Evolutionary conservation across 2,888 invertebrate species (phyloP), one percentile per base, ranked within the genome.

Genomic region (Pherbina coryleti): DNA sequence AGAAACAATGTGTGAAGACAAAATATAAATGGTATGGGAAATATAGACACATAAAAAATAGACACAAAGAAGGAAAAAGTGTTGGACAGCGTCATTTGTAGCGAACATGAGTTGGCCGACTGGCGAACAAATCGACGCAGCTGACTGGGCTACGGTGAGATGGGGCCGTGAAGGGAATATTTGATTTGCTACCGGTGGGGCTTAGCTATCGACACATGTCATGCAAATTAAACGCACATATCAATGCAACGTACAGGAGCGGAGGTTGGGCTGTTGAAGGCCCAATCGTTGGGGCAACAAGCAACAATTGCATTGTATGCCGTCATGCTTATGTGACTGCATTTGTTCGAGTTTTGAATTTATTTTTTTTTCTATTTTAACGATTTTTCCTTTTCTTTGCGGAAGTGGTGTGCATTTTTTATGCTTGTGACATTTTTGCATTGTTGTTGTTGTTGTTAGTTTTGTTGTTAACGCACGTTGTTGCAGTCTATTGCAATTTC

Each of bases 161-260:
- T 64, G 74, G 34, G 55, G n/a, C 28, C n/a, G 51, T 69, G 49
- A 71, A 57, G 55, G 37, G 31, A 55, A 67, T 51, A 57, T 66
- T 60, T 69, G 17, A 28, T 19, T 31, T 17, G 3, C 70, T 49
- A 28, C 70, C 74, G 60, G 78, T 78, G 77, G 34, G 62, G 55
- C 22, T 55, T 49, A 81, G 84, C 66, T 83, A 81, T 79, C 79
- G 82, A 80, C 83, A 85, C 84, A 82, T 86, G 85, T 87, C 87
- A 86, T 85, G 86, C 87, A 87, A 88, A 87, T 87, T 87, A 87
- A 87, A 87, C 84, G 87, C 85, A 87, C 85, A 85, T 86, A 87
- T 84, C 83, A 84, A 31, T 53, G 66, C 51, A 9, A 57, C 75
- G 72, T 28, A 14, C 14, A 25, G 22, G 31, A 17, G 72, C 3